Base-by-base conservation (phyloP, 1,140 invertebrate species). In the Sarcophaga peregrina region DNA sequence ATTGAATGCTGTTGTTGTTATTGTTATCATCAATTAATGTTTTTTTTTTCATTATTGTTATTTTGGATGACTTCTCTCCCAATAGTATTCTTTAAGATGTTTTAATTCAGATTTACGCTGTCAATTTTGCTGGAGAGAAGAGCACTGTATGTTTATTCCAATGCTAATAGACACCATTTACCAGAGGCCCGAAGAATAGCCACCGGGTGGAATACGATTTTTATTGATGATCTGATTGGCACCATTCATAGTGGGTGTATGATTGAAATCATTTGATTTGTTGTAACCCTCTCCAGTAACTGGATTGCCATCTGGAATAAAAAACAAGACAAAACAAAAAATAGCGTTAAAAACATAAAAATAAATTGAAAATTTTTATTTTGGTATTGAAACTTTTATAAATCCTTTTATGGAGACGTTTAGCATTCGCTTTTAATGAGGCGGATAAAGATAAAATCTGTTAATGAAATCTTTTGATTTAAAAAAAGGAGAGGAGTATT, bases 181-280 rank as follows among this genome's bases (percentile, higher is more conserved):
- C 92, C 92, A 92, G 72, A 92, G 87, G 73, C 91, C 91, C 80
- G 92, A 91, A 6, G 92, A 92, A 84, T 89, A 92, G 54, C 92
- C 92, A 83, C 92, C 92, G 58, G 91, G 91, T 74, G 91, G 91
- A 46, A 92, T 85, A 81, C 90, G 90, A 85, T 90, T 90, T 86
- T 90, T 90, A 82, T 90, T 90, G 83, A 90, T 89, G 45, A 90
- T 85, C 83, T 88, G 88, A 80, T 86, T 87, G 75, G 86, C 86
- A 80, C 85, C 86, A 73, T 86, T 88, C 72, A 87, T 54, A 10
- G 83, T 83, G 54, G 86, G 85, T 17, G 87, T 85, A 11, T 86
- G 82, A 37, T 85, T 83, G 46, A 89, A 87, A 15, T 85, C 88
- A 76, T 75, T 86, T 25, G 85, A 85, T 83, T 86, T 87, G 75